A percentile compares a stretch with the other conserved stretches of the same genome.
phyloP scores from a whole-genome alignment of 2,888 invertebrate species.

The Acleris literana region DNA sequence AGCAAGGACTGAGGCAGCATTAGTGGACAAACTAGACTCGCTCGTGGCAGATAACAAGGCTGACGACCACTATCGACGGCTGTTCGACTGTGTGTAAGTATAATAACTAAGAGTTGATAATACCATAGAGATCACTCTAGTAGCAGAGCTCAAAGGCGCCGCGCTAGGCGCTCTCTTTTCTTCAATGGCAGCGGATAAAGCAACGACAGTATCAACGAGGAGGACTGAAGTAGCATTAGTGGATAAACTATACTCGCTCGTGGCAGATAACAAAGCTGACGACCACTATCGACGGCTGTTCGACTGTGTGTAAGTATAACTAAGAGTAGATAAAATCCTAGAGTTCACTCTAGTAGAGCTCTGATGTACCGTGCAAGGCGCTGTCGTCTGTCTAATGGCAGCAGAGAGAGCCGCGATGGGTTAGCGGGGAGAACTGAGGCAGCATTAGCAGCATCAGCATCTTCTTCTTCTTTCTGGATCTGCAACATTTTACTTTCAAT shows the following conservation, averaged over 20 bases:
- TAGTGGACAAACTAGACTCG: conserved; percentile 96
- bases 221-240: conserved; percentile 97
- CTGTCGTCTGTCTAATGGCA: conserved; percentile 76
- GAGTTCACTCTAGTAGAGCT: no score
- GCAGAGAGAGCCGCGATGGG: no score
- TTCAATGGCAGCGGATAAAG: conserved; percentile 96
- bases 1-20: conserved; percentile 95
- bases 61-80: conserved; percentile 94
- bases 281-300: conserved; percentile 96
- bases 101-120: neutral
- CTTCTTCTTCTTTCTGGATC: no score
- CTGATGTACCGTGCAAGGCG: conserved; percentile 64
- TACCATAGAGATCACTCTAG: no score
- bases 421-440: conserved; percentile 94
- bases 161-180: conserved; percentile 96
- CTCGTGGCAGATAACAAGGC: conserved; percentile 96
- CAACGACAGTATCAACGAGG: conserved; percentile 90
- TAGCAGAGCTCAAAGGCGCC: conserved; percentile 85
- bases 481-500: no score
- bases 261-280: conserved; percentile 97
- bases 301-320: conserved; percentile 68
- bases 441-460: conserved; percentile 84
- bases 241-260: conserved; percentile 95
- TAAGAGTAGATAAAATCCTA: no score
- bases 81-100: conserved; percentile 86